A percentile compares a stretch with the other conserved stretches of the same genome.
Evolutionary conservation across 2,113 vertebrate genomes (phyloP).

Genomic region (Heliornis fulica): DNA sequence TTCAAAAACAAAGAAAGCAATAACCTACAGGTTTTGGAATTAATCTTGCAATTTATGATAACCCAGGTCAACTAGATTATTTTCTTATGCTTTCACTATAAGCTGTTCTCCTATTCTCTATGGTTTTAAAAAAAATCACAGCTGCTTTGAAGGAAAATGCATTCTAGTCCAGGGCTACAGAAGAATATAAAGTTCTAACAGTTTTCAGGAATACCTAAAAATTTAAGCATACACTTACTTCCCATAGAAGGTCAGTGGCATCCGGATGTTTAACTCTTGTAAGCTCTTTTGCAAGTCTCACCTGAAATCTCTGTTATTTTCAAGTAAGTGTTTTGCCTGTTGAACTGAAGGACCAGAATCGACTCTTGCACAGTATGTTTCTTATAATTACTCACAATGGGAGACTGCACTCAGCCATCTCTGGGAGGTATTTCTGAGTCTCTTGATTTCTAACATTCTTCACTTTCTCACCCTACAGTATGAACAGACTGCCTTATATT

Average conservation of each 20-base stretch:
- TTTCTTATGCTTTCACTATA: neutral
- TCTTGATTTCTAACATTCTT: constrained; percentile 9
- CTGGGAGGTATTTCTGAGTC: neutral
- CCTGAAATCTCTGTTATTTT: neutral
- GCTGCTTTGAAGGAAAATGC: neutral
- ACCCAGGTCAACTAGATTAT: neutral
- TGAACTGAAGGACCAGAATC: neutral
- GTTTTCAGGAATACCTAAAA: neutral
- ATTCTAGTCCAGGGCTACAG: neutral
- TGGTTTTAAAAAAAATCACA: neutral
- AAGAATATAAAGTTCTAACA: neutral
- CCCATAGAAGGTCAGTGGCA: neutral
- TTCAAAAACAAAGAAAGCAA: neutral
- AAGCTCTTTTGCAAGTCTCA: neutral
- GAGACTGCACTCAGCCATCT: constrained; percentile 11
- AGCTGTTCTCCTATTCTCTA: neutral
- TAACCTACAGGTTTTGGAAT: neutral
- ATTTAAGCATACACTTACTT: neutral
- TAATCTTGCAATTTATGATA: neutral
- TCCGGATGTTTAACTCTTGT: neutral
- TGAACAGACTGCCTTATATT: constrained; percentile 24
- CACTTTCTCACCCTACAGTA: neutral
- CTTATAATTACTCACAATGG: constrained; percentile 48
- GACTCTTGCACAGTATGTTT: neutral
- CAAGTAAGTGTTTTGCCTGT: neutral